These are phyloP conservation scores for Chrysomela aeneicollis DNA, from an alignment of 2,888 invertebrate genomes.

Conservation along the genomic window DNA sequence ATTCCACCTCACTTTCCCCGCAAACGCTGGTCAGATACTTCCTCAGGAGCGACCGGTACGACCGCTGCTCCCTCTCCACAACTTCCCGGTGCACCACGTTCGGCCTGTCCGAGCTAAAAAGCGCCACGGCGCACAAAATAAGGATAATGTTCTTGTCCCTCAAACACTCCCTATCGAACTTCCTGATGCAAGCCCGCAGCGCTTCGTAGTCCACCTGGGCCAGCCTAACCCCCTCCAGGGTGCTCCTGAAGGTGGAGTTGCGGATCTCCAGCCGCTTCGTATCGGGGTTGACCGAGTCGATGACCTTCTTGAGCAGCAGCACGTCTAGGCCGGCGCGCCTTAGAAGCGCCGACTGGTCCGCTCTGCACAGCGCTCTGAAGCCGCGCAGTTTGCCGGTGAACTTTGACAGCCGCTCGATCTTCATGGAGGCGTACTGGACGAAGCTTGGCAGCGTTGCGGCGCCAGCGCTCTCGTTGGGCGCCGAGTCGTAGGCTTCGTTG, in stretches of 20 bases:
- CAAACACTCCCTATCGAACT: conserved; percentile 86
- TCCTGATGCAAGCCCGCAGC: conserved; percentile 80
- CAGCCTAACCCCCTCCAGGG: conserved; percentile 81
- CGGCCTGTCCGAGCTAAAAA: conserved; percentile 86
- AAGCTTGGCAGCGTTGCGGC: conserved; percentile 79
- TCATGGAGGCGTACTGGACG: conserved; percentile 90
- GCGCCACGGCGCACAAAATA: conserved; percentile 87
- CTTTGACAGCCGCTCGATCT: conserved; percentile 85
- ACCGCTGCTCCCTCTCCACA: conserved; percentile 86
- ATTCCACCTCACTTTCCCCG: conserved; percentile 86
- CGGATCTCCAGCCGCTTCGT: conserved; percentile 63
- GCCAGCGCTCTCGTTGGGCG: conserved; percentile 81
- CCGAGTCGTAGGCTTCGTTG: conserved; percentile 78
- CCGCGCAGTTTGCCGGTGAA: conserved; percentile 87
- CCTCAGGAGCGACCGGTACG: conserved; percentile 87
- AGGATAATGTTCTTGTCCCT: conserved; percentile 89
- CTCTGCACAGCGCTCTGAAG: conserved; percentile 93
- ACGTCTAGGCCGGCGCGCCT: conserved; percentile 97
- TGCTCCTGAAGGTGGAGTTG: not conserved
- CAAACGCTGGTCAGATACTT: conserved; percentile 85
- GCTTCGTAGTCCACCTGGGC: conserved; percentile 87
- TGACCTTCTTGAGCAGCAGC: conserved; percentile 92
- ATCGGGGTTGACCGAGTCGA: conserved; percentile 91
- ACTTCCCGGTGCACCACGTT: conserved; percentile 85
- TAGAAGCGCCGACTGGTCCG: conserved; percentile 86